Conservation (phyloP, 2,113 vertebrate species). For the Oriolus oriolus region DNA sequence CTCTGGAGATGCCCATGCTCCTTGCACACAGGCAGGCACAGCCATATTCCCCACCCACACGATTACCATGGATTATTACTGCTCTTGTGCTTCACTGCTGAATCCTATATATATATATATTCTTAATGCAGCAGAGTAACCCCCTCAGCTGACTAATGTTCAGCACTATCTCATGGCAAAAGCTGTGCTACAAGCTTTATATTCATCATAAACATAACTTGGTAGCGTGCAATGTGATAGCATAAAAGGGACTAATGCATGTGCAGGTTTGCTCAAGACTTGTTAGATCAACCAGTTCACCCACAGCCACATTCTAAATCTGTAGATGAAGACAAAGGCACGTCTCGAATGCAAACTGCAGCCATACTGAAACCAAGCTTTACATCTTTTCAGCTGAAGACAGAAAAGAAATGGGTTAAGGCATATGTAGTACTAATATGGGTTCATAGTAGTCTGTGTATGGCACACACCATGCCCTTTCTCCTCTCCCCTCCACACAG, state of each 20-base stretch:
- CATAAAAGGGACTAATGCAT: neutral
- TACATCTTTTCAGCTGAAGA: neutral
- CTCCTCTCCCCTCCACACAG: neutral
- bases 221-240: fast-evolving
- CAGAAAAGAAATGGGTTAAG: neutral
- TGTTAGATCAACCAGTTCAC: neutral
- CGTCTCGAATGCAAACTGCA: neutral
- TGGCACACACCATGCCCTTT: neutral
- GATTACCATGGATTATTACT: neutral
- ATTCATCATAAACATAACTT: neutral
- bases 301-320: neutral
- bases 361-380: neutral
- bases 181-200: neutral
- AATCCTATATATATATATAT: neutral
- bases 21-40: neutral
- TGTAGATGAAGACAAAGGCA: neutral
- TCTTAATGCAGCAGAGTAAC: neutral
- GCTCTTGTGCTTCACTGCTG: neutral
- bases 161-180: neutral
- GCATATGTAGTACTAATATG: neutral
- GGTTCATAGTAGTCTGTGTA: neutral
- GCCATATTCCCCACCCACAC: neutral
- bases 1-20: neutral
- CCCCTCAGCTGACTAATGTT: neutral
- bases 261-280: neutral